Conservation (phyloP, 2,888 invertebrate species). For the Branchipolynoe longqiensis region DNA sequence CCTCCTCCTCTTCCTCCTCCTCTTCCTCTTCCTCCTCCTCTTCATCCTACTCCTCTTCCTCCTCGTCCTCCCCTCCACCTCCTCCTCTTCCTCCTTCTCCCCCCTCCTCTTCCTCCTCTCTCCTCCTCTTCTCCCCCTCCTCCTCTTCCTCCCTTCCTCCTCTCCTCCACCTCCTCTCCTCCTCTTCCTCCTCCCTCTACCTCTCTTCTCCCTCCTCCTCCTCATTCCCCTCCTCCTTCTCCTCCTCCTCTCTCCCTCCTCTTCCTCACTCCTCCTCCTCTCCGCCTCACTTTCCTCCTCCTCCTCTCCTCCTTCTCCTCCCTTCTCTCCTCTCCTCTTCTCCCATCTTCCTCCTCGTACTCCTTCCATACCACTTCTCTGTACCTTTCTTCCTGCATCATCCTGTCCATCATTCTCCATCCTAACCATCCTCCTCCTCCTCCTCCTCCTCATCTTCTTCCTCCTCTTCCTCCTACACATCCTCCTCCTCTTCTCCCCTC, state of each 20-base stretch:
- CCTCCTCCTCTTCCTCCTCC: background rate
- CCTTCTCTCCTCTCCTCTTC: background rate
- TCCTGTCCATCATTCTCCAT: too few relatives aligned
- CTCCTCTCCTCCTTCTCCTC: background rate
- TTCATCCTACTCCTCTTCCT: background rate
- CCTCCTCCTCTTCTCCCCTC: too few relatives aligned
- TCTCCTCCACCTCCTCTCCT: background rate
- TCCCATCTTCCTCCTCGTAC: background rate
- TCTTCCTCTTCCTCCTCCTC: background rate
- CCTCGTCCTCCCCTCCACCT: background rate
- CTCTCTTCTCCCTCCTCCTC: background rate
- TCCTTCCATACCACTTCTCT: too few relatives aligned
- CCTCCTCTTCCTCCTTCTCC: background rate
- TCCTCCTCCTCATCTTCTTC: too few relatives aligned
- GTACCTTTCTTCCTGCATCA: too few relatives aligned
- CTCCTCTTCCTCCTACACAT: too few relatives aligned
- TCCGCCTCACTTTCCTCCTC: background rate
- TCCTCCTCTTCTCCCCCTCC: background rate
- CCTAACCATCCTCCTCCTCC: too few relatives aligned
- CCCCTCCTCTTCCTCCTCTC: background rate
- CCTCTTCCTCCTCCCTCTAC: background rate
- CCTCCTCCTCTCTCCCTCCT: background rate
- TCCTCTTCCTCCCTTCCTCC: background rate
- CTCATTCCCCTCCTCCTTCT: background rate
- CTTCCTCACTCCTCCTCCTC: background rate